Conservation (phyloP, 2,113 vertebrate genomes). For the Xyliphius kryptos region DNA sequence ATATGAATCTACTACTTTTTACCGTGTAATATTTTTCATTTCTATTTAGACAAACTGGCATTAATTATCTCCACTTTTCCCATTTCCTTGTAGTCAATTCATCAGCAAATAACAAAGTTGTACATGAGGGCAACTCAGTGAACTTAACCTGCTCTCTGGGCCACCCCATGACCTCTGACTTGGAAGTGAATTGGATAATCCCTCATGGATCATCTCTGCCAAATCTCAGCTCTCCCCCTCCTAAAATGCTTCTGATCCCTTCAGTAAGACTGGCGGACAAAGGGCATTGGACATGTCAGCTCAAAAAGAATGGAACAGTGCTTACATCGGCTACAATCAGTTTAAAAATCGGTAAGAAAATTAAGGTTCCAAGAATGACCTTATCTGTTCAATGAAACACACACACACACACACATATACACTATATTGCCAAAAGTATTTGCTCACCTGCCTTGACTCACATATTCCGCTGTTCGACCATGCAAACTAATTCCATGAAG, state of each 20-base stretch:
- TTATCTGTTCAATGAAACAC: too few species aligned
- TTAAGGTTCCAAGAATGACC: too few species aligned
- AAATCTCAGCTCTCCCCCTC: not conserved
- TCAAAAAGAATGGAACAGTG: not conserved
- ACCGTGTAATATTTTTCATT: too few species aligned
- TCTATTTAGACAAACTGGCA: too few species aligned
- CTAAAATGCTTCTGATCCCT: slow-evolving; percentile 27
- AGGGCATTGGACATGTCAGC: slow-evolving; percentile 54
- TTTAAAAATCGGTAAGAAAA: slow-evolving; percentile 56
- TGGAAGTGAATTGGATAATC: slow-evolving; percentile 48
- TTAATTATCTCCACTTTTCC: not conserved
- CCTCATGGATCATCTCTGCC: not conserved
- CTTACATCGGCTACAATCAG: slow-evolving; percentile 43
- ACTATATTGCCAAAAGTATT: too few species aligned
- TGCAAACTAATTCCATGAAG: too few species aligned
- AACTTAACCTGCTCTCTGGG: slow-evolving; percentile 57
- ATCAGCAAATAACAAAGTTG: not conserved
- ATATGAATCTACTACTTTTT: too few species aligned
- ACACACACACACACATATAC: too few species aligned
- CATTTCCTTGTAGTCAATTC: slow-evolving; percentile 15
- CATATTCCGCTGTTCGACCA: too few species aligned
- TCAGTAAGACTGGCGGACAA: slow-evolving; percentile 10
- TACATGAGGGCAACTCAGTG: slow-evolving; percentile 46
- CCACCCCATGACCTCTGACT: slow-evolving; percentile 3
- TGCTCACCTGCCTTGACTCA: too few species aligned